phyloP scores from a whole-genome alignment of 2,113 vertebrate genomes.

The Sitta europaea region DNA sequence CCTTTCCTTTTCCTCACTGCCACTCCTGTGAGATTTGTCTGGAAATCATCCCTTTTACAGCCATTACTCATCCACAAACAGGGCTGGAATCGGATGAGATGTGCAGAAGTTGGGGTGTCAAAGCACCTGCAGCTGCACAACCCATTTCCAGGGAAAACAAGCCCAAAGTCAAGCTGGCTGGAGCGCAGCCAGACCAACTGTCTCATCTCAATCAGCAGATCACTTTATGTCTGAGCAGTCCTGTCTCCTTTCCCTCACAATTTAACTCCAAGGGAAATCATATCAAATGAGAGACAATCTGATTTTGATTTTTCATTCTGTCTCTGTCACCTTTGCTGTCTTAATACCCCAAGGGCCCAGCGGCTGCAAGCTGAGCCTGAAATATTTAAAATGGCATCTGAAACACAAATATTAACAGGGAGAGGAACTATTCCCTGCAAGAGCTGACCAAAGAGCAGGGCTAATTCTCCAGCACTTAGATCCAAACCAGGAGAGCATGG shows the following conservation, averaged over 20 bases:
- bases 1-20: not conserved
- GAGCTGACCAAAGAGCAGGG: not conserved
- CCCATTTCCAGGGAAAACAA: not conserved
- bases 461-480: not conserved
- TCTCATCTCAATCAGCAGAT: not conserved
- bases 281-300: not conserved
- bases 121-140: not conserved
- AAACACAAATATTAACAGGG: not conserved
- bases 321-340: not conserved
- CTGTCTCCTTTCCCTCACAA: not conserved
- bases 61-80: not conserved
- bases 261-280: not conserved
- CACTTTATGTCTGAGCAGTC: not conserved
- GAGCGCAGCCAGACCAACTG: not conserved
- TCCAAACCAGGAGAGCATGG: not conserved
- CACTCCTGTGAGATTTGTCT: not conserved
- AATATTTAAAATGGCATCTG: not conserved
- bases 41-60: not conserved
- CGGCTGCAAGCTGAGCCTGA: not conserved
- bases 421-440: not conserved
- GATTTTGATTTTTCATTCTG: not conserved
- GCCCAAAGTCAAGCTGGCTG: not conserved
- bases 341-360: not conserved
- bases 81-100: not conserved
- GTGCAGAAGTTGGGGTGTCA: not conserved